Evolutionary conservation across 2,113 vertebrate species (phyloP), one percentile per base, ranked within the genome.

Genomic region (Alethe castanea): DNA sequence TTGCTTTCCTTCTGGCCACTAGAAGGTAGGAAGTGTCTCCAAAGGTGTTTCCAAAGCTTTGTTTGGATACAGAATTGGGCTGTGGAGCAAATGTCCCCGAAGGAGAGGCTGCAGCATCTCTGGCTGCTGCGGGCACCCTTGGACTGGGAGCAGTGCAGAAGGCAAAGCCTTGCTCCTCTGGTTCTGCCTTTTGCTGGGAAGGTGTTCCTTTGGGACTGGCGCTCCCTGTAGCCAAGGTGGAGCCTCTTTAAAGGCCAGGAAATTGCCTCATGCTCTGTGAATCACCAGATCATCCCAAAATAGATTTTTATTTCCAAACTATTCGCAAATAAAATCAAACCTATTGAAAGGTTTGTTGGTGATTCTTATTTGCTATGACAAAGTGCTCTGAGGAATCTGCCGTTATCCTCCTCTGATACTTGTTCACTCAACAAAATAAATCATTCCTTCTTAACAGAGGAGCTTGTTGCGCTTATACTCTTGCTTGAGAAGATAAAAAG

Each of bases 321-420:
- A 29, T 97, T 95, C 95, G 89, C 94, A 93, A 95, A 88, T 87
- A 94, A 91, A 86, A 95, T 90, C 71, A 54, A 80, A 87, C 61
- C 14, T 95, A 95, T 84, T 69, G 77, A 53, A 93, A 82, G 70
- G 45, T 69, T 88, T 73, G 59, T 60, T 40, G 64, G 33, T 80
- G 80, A 95, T 94, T 76, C 54, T 93, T 92, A 90, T 67, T 88
- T 6, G 2, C 83, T 45, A 0, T 71, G 90, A 95, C 83, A 83
- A 54, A 76, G 52, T 25, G 92, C 79, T 95, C 45, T 36, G 69
- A 92, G 90, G 64, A 86, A 4, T 86, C 79, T 13, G 36, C 82
- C 4, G 22, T 78, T 90, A 20, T 5, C n/a, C 31, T 33, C 72
- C 71, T 40, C 2, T 45, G 67, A 26, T 73, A 71, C 87, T 81